These are phyloP conservation scores for Microctonus brassicae DNA, from an alignment of 2,888 invertebrate species.

Conservation along the genomic window DNA sequence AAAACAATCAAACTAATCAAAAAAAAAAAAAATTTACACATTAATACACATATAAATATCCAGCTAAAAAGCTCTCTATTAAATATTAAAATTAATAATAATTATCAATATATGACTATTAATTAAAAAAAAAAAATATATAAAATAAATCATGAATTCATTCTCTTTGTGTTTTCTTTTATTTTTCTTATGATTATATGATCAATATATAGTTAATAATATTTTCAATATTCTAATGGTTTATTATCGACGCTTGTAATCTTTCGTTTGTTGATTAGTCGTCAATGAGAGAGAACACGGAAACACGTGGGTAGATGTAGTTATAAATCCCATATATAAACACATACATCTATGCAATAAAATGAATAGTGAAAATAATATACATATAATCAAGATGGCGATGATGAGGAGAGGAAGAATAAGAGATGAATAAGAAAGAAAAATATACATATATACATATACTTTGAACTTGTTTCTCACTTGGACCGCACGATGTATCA, in stretches of 20 bases:
- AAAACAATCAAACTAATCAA: no score
- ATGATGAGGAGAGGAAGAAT: background rate
- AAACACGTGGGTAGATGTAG: constrained; percentile 25
- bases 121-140: background rate
- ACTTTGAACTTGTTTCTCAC: constrained; percentile 39
- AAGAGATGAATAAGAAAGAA: background rate
- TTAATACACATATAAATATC: no score
- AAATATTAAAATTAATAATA: background rate
- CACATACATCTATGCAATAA: background rate
- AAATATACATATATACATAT: constrained; percentile 1
- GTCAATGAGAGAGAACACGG: constrained; percentile 14
- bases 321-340: background rate
- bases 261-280: constrained; percentile 26
- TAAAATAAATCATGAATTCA: background rate
- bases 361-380: constrained; percentile 22
- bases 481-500: constrained; percentile 39
- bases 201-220: background rate
- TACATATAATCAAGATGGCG: constrained; percentile 7
- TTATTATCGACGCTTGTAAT: constrained; percentile 26
- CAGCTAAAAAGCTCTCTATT: no score
- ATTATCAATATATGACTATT: background rate
- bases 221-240: constrained; percentile 22
- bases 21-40: no score
- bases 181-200: no score
- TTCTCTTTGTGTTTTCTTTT: background rate